These are phyloP conservation scores for Philopedon plagiatum DNA, from an alignment of 2,888 invertebrate genomes.

Conservation along the genomic window DNA sequence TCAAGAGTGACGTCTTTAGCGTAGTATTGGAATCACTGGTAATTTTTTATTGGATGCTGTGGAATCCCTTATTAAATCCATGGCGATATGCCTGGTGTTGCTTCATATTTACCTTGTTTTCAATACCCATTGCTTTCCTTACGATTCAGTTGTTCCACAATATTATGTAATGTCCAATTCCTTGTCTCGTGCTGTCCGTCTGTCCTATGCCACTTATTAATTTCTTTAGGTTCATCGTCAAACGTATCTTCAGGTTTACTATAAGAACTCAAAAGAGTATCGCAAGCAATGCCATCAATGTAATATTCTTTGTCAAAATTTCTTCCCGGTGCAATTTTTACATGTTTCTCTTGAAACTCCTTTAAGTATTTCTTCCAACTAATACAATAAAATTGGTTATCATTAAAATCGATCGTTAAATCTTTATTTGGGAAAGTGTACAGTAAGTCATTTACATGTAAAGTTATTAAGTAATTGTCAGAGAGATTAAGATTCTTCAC, in stretches of 20 bases:
- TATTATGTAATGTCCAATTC: neutral
- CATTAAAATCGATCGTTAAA: slow-evolving; percentile 54
- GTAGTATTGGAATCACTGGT: neutral
- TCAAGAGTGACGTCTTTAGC: neutral
- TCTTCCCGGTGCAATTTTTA: slow-evolving; percentile 26
- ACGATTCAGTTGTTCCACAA: neutral
- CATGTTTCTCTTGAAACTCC: slow-evolving; percentile 13
- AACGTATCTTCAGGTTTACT: neutral
- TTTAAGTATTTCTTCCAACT: slow-evolving; percentile 53
- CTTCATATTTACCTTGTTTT: neutral
- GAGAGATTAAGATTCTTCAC: slow-evolving; percentile 25
- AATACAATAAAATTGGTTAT: slow-evolving; percentile 57
- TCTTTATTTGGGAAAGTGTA: slow-evolving; percentile 20
- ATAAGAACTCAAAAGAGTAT: slow-evolving; percentile 7
- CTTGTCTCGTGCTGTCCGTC: too few species aligned
- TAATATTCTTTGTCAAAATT: slow-evolving; percentile 9
- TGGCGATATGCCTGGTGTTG: neutral
- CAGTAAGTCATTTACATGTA: neutral
- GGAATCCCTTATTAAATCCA: neutral
- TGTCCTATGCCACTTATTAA: neutral
- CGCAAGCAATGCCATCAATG: slow-evolving; percentile 17
- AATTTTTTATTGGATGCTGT: neutral
- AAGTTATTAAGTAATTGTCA: slow-evolving; percentile 12
- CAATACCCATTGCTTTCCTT: neutral
- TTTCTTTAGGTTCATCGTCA: neutral